A percentile compares a stretch with the other conserved stretches of the same genome.
These are phyloP conservation scores for Sander lucioperca DNA, from an alignment of 2,113 vertebrate genomes.

Conservation along the genomic window DNA sequence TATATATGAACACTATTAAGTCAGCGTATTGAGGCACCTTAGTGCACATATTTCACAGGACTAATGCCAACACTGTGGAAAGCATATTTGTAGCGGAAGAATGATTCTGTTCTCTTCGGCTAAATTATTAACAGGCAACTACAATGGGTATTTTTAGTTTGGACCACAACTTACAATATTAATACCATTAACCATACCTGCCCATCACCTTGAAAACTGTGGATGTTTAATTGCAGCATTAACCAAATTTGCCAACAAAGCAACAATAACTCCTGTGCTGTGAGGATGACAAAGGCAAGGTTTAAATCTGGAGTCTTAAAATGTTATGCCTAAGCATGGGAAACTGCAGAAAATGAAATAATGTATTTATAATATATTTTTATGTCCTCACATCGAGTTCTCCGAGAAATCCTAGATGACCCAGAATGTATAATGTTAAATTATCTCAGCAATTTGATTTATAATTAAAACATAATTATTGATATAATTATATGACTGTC, in stretches of 20 bases:
- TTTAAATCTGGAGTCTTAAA: background rate
- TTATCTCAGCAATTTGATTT: background rate
- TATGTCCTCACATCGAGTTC: background rate
- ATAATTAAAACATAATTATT: background rate
- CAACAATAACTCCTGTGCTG: background rate
- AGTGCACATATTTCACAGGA: background rate
- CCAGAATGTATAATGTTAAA: background rate
- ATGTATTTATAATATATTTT: background rate
- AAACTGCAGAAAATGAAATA: background rate
- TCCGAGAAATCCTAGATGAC: background rate
- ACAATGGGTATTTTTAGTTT: constrained; percentile 56
- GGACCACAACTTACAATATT: constrained; percentile 59
- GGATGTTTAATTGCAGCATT: constrained; percentile 32
- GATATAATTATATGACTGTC: background rate
- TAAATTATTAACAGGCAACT: constrained; percentile 63
- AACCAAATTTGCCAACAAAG: constrained; percentile 30
- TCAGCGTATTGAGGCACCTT: fast-evolving
- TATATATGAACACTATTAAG: background rate
- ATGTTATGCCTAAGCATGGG: background rate
- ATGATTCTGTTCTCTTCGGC: constrained; percentile 15
- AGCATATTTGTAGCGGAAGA: constrained; percentile 17
- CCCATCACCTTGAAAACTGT: constrained; percentile 45
- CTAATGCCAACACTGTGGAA: background rate
- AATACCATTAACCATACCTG: constrained; percentile 61
- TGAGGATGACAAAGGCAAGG: constrained; percentile 28